These are phyloP conservation scores for Formica exsecta DNA, from an alignment of 1,140 invertebrate species.

Conservation along the genomic window DNA sequence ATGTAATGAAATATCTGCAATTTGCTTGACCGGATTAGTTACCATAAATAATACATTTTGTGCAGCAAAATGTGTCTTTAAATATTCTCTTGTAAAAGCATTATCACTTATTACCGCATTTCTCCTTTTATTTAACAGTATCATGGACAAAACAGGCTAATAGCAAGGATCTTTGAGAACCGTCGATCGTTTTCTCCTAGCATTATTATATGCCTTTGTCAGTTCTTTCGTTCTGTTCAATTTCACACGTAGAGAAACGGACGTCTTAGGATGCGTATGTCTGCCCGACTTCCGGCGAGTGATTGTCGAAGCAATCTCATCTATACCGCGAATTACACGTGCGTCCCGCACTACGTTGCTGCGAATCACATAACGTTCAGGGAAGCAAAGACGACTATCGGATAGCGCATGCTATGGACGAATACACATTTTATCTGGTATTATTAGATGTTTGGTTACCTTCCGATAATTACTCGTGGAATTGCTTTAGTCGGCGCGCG, in stretches of 20 bases:
- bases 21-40: neutral
- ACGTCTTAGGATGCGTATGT: conserved; percentile 48
- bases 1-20: neutral
- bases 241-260: conserved; percentile 59
- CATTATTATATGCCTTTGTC: conserved; percentile 55
- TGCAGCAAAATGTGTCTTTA: neutral
- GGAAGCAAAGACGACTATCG: neutral
- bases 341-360: conserved; percentile 48
- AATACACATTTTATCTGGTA: conserved; percentile 73
- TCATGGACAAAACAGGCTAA: conserved; percentile 55
- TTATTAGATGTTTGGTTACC: conserved; percentile 78
- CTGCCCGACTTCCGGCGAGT: conserved; percentile 72
- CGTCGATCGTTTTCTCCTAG: conserved; percentile 3
- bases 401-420: neutral
- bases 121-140: neutral
- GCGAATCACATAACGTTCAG: conserved; percentile 55
- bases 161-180: conserved; percentile 29
- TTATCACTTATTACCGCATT: neutral
- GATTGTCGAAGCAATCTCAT: conserved; percentile 54
- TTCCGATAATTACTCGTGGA: conserved; percentile 76
- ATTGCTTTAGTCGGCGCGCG: conserved; percentile 68
- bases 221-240: conserved; percentile 60
- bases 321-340: neutral
- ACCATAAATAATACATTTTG: neutral
- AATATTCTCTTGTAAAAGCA: conserved; percentile 11